Base-by-base conservation (phyloP, 1,140 invertebrate genomes). In the Bradysia coprophila region DNA sequence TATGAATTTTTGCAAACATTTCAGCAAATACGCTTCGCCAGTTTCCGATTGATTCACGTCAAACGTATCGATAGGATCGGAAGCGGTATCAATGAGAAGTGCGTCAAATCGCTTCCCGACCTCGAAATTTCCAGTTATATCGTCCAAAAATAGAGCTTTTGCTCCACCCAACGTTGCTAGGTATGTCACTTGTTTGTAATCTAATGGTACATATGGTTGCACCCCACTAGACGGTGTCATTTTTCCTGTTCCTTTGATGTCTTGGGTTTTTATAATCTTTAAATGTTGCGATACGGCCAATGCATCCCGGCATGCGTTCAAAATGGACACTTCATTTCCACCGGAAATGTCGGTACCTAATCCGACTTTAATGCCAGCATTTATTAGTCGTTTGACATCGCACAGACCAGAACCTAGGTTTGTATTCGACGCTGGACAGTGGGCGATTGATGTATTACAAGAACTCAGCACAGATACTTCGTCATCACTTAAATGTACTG, bases 371-470 rank as follows among this genome's bases (percentile, higher is more conserved):
- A 93, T 52, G 0, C 73, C 72, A 37, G 65, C 56, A 16, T 73
- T 53, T 28, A 75, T 55, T 3, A 90, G 52, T 43, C 69, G 68
- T 43, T 71, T 64, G 0, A 87, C 73, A 54, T 89, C 77, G 52
- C 87, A 89, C 0, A 89, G 51, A 0, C 90, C 90, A 43, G 87
- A 91, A 50, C 69, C 67, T n/a, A 93, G 63, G 50, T 72, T 72
- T 6, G 75, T 78, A 59, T 94, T 94, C 6, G 88, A 92, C 33
- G 77, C 74, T 1, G 90, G 84, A 59, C 90, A 94, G 57, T 93
- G 88, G 3, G 83, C 72, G 9, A 93, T 58, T 2, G 79, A 72
- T 11, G 73, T 71, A 4, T 69, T 68, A 38, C 65, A 64, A 18
- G 66, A 43, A 21, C 63, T 66, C n/a, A 94, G 53, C 10, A 81